Evolutionary conservation across 2,113 vertebrate species (phyloP), one percentile per base, ranked within the genome.

Genomic region (Neolamprologus devosi): DNA sequence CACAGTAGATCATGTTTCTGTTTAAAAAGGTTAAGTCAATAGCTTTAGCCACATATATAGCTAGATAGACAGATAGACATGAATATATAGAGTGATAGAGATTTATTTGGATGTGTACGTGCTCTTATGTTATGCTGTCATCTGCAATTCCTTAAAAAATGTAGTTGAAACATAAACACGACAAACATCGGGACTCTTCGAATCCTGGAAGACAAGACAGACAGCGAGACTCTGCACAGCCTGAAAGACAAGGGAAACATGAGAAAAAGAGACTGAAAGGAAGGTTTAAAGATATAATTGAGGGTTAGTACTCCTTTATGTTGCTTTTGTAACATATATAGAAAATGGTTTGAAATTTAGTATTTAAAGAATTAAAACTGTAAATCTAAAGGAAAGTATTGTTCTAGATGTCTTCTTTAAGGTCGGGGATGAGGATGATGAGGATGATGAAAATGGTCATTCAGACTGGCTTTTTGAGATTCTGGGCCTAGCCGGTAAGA

Each of bases 381-480:
- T n/a, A 49, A 81, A 35, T 73, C 19, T 85, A 45, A 84, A 45
- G 11, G 79, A 68, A 78, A 49, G 42, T 35, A 30, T 21, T 87
- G 12, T 87, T 87, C 47, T 28, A 93, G 95, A 96, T 53, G 0
- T 9, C 3, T 78, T 92, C 88, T 96, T 92, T 80, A 26, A 70
- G 33, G 85, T 85, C 0, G 14, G 4, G n/a, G 11, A 9, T 28
- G 73, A 93, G 2, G 94, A 96, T 10, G 94, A 95, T 1, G 95
- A 95, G 2, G 93, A 95, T 2, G 93, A 94, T 2, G 17, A 84
- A 2, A 7, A 55, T 1, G 3, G 3, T 21, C 16, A 63, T 63
- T 37, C 4, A 3, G 91, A 95, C 2, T 97, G 96, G 96, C 60
- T 97, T 57, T 86, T 49, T 81, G 82, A 96, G 1, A 89, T 97